A percentile compares a stretch with the other conserved stretches of the same genome.
Evolutionary conservation across 1,140 invertebrate genomes (phyloP).

Genomic region (Ridgeia piscesae): DNA sequence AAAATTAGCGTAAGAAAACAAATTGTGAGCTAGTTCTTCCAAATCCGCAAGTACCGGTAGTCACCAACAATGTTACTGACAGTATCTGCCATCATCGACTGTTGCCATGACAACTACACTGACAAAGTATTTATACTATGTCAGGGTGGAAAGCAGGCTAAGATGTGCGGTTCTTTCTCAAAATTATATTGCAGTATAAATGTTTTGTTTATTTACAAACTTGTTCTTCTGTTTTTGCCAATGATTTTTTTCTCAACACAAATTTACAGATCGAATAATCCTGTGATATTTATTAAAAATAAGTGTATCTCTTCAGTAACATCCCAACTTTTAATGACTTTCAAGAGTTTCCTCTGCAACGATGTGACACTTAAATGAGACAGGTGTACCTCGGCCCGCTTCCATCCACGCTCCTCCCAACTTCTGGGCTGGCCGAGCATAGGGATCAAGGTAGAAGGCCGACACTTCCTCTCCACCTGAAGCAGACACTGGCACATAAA

Average conservation of each 20-base stretch:
- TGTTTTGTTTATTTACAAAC: no score
- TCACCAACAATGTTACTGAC: no score
- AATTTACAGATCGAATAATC: background rate
- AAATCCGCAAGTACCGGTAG: no score
- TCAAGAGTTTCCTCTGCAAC: background rate
- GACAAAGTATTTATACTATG: no score
- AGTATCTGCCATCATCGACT: no score
- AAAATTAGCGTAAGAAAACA: no score
- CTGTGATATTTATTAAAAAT: background rate
- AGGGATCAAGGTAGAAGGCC: constrained; percentile 46
- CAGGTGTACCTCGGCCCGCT: constrained; percentile 44
- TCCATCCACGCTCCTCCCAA: constrained; percentile 63
- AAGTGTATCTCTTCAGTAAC: background rate
- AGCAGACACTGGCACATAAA: constrained; percentile 28
- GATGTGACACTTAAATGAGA: background rate
- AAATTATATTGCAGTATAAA: no score
- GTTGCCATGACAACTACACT: no score
- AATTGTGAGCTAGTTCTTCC: no score
- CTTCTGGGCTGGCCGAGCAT: constrained; percentile 59
- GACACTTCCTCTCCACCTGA: constrained; percentile 35
- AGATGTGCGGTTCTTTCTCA: no score
- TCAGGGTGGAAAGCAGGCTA: no score
- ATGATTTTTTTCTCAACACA: background rate
- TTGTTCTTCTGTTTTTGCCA: background rate
- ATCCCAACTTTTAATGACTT: background rate